phyloP scores from a whole-genome alignment of 2,888 invertebrate genomes.

The Chrysolina haemoptera region DNA sequence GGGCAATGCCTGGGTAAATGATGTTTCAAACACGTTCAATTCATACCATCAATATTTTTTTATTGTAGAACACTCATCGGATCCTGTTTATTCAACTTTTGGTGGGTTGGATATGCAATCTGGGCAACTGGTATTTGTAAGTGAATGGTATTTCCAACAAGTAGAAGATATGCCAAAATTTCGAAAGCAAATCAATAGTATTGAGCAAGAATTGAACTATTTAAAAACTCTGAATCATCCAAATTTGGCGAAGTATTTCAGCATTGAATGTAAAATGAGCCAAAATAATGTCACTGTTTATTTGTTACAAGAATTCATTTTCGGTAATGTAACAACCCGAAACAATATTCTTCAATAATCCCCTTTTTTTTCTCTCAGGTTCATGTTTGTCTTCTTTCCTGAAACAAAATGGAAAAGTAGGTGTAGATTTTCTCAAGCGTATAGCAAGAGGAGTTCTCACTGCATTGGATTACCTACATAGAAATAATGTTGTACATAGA shows the following conservation, averaged over 20 bases:
- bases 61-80: slow-evolving; percentile 77
- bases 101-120: slow-evolving; percentile 82
- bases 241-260: slow-evolving; percentile 83
- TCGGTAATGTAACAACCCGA: slow-evolving; percentile 65
- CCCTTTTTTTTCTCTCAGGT: slow-evolving; percentile 59
- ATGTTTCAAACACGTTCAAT: slow-evolving; percentile 2
- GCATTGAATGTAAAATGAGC: slow-evolving; percentile 76
- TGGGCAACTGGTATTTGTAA: slow-evolving; percentile 81
- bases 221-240: slow-evolving; percentile 80
- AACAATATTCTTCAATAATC: neutral
- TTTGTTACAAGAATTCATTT: slow-evolving; percentile 79
- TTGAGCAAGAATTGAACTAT: slow-evolving; percentile 86
- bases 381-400: slow-evolving; percentile 70
- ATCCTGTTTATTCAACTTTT: slow-evolving; percentile 79
- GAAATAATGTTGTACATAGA: slow-evolving; percentile 86
- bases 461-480: slow-evolving; percentile 85
- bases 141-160: slow-evolving; percentile 81
- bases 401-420: slow-evolving; percentile 71
- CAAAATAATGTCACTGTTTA: slow-evolving; percentile 79
- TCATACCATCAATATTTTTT: neutral
- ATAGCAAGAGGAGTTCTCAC: slow-evolving; percentile 82
- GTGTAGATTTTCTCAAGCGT: slow-evolving; percentile 74
- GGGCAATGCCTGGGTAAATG: slow-evolving; percentile 82
- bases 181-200: slow-evolving; percentile 75
- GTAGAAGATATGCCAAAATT: slow-evolving; percentile 65